Base-by-base conservation (phyloP, 2,113 vertebrate genomes). In the Trematomus loennbergii region DNA sequence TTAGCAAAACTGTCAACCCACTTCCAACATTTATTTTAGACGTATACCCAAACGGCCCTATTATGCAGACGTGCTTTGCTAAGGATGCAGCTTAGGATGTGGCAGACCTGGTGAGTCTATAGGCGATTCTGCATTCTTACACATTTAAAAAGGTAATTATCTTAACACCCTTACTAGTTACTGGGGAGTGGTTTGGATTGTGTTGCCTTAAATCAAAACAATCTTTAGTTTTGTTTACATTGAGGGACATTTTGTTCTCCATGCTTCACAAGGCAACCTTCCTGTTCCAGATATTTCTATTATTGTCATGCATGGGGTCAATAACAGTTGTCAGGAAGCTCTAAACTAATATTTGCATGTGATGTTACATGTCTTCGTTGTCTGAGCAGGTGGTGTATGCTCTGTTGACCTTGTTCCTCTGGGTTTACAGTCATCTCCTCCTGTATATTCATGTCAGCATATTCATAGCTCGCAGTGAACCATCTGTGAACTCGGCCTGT, bases 381-480 rank as follows among this genome's bases (percentile, higher is more conserved):
- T 81, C 15, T 58, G 54, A 78, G 50, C 65, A 60, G 77, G 12
- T 71, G 76, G 12, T 67, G 48, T 20, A 12, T 43, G 72, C 67
- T 48, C n/a, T n/a, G 29, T 3, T 0, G 20, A 64, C 78, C 72
- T 75, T 52, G 79, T 49, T 82, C 50, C 36, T 58, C 45, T 4
- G 65, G 36, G 64, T 78, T 78, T 50, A 45, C 45, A 4, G 43
- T 53, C n/a, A n/a, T n/a, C 45, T 67, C 61, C 15, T 69, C 58
- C 58, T 63, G 62, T 73, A 67, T 52, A 55, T 84, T 82, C 81
- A 86, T 80, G 83, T 86, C 78, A 72, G 81, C 81, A 82, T 64
- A 77, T 86, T 82, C 80, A 77, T 12, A 15, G 55, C 78, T 86
- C 3, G 46, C 75, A 66, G 67, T 79, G 72, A 76, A 69, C 75